Evolutionary conservation across 92 coral and sea anemone genomes (phyloP).

Genomic region (Epizoanthus illoricatus): DNA sequence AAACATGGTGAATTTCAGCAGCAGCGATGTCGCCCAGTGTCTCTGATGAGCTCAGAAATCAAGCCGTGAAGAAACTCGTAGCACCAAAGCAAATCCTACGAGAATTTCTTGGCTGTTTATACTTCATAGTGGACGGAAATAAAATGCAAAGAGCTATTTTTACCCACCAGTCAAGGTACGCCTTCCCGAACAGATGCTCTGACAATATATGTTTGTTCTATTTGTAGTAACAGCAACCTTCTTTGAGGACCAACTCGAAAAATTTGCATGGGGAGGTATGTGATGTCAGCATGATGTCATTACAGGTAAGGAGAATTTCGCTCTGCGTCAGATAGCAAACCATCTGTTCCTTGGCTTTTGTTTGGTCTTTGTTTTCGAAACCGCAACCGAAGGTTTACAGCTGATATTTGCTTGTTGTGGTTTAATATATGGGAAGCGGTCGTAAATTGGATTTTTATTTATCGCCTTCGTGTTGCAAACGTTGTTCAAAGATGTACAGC

Average conservation of each 20-base stretch:
- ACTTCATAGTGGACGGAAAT: conserved; percentile 96
- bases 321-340: conserved; percentile 25
- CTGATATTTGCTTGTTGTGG: conserved; percentile 1
- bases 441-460: neutral
- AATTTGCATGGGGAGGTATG: conserved; percentile 91
- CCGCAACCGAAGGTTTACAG: neutral
- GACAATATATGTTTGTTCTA: conserved; percentile 92
- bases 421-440: neutral
- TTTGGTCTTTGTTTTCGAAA: neutral
- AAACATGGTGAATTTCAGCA: conserved; percentile 51
- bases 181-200: conserved; percentile 97
- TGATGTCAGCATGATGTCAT: conserved; percentile 95
- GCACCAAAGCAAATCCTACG: conserved; percentile 44
- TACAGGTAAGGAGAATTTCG: conserved; percentile 65
- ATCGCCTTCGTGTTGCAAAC: neutral
- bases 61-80: conserved; percentile 8
- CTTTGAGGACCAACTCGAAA: conserved; percentile 67
- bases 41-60: neutral
- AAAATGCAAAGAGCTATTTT: conserved; percentile 99
- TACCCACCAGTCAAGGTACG: conserved; percentile 96
- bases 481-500: neutral
- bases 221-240: conserved; percentile 93
- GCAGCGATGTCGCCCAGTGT: conserved; percentile 23
- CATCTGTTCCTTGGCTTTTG: neutral
- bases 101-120: conserved; percentile 82